A percentile compares a stretch with the other conserved stretches of the same genome.
Conservation (phyloP, 2,797 vertebrate species). For the Eidolon dupreanum region DNA sequence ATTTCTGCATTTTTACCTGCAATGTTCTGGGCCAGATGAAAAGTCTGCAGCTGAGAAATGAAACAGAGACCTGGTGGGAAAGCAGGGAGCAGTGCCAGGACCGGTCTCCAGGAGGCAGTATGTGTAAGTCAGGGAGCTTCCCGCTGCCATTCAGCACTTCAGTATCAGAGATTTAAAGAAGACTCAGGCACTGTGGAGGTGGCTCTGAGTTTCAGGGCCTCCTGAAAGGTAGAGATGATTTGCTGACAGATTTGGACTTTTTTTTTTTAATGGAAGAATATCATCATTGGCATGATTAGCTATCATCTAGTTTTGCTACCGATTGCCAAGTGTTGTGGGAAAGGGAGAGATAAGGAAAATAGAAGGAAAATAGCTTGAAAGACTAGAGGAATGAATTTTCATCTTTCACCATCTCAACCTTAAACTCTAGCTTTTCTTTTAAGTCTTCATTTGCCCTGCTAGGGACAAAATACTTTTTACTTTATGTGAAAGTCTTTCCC, state of each 20-base stretch:
- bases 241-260: not conserved
- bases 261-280: not conserved
- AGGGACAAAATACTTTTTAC: constrained; percentile 63
- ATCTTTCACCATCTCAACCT: not conserved
- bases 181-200: not conserved
- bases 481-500: constrained; percentile 56
- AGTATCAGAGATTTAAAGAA: not conserved
- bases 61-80: rapidly evolving
- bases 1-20: not conserved
- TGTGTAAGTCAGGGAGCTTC: no score
- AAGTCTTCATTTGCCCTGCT: not conserved
- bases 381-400: not conserved
- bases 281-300: not conserved
- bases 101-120: not conserved
- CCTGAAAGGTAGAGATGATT: not conserved
- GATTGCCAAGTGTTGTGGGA: not conserved
- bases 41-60: not conserved
- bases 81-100: not conserved
- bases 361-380: not conserved
- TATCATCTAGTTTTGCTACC: not conserved
- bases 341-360: not conserved
- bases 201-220: not conserved
- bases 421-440: constrained; percentile 5
- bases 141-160: rapidly evolving
- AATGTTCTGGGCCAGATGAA: not conserved